A percentile compares a stretch with the other conserved stretches of the same genome.
Evolutionary conservation across 2,797 vertebrate genomes (phyloP).

Genomic region (Ataeniobius toweri): DNA sequence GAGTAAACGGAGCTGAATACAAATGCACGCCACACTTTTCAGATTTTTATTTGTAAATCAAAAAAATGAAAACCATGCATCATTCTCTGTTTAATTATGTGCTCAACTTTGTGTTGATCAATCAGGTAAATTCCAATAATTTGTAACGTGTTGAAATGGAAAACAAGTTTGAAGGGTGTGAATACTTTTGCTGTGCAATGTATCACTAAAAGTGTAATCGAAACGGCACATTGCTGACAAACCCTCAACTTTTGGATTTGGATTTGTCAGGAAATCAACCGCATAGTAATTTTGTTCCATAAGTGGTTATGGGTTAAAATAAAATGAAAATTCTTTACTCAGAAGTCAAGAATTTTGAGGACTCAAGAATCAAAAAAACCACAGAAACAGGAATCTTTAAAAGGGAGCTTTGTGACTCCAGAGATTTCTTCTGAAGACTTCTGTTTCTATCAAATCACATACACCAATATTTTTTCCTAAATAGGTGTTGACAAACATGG

Average conservation of each 20-base stretch:
- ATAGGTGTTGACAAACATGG: conserved; percentile 49
- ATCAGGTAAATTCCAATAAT: not conserved
- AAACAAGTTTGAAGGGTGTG: not conserved
- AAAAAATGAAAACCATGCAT: not conserved
- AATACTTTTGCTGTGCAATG: not conserved
- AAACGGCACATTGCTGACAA: conserved; percentile 19
- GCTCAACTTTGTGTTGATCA: not conserved
- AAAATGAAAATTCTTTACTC: conserved; percentile 32
- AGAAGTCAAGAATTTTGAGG: conserved; percentile 11
- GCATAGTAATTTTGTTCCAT: conserved; percentile 28
- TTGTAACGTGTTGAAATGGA: not conserved
- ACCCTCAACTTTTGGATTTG: conserved; percentile 8
- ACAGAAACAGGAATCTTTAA: conserved; percentile 17
- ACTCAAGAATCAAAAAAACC: conserved; percentile 24
- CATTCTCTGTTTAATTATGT: not conserved
- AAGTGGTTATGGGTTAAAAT: conserved; percentile 19
- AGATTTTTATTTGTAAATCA: not conserved
- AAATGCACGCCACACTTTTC: not conserved
- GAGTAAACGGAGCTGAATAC: not conserved
- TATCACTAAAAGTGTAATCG: conserved; percentile 15
- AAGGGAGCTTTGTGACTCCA: conserved; percentile 39
- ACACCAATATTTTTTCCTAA: conserved; percentile 21
- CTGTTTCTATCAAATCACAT: conserved; percentile 52
- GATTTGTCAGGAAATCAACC: conserved; percentile 21
- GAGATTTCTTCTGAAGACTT: conserved; percentile 22